phyloP scores from a whole-genome alignment of 1,140 invertebrate species.

The Oedothorax gibbosus region DNA sequence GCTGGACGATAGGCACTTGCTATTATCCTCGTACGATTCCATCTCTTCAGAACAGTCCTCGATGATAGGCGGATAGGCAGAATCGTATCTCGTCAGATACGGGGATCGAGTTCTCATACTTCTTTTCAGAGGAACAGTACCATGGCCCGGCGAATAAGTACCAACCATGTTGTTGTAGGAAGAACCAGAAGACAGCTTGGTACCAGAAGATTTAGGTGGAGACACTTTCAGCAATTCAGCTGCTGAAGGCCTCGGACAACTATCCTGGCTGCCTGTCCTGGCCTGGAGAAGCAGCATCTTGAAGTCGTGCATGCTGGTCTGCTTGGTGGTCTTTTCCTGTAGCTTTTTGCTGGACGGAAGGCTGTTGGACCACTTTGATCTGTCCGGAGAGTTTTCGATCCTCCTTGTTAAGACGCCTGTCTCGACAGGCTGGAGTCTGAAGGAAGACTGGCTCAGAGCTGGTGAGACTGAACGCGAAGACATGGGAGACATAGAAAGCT shows the following conservation, averaged over 20 bases:
- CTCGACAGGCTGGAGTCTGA: constrained; percentile 33
- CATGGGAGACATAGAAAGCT: constrained; percentile 54
- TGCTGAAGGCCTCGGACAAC: constrained; percentile 77
- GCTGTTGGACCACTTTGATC: constrained; percentile 17
- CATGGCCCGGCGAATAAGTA: constrained; percentile 25
- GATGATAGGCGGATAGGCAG: constrained; percentile 54
- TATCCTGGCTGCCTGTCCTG: constrained; percentile 72
- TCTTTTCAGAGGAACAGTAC: constrained; percentile 44
- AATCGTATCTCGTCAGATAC: constrained; percentile 56
- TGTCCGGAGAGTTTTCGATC: not conserved
- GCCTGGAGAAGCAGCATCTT: constrained; percentile 82
- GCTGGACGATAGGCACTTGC: constrained; percentile 8
- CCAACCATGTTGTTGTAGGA: not conserved
- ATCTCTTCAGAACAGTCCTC: constrained; percentile 58
- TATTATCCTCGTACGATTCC: constrained; percentile 16
- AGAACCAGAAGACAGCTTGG: not conserved
- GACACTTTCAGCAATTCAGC: constrained; percentile 84
- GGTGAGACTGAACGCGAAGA: constrained; percentile 61
- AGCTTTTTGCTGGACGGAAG: constrained; percentile 67
- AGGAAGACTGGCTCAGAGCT: constrained; percentile 15
- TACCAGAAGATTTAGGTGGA: constrained; percentile 47
- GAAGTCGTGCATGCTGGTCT: constrained; percentile 75
- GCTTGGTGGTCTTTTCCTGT: constrained; percentile 69
- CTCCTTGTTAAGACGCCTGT: constrained; percentile 27
- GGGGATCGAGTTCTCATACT: constrained; percentile 44